phyloP scores from a whole-genome alignment of 2,888 invertebrate species.

The Megastigmus dorsalis region DNA sequence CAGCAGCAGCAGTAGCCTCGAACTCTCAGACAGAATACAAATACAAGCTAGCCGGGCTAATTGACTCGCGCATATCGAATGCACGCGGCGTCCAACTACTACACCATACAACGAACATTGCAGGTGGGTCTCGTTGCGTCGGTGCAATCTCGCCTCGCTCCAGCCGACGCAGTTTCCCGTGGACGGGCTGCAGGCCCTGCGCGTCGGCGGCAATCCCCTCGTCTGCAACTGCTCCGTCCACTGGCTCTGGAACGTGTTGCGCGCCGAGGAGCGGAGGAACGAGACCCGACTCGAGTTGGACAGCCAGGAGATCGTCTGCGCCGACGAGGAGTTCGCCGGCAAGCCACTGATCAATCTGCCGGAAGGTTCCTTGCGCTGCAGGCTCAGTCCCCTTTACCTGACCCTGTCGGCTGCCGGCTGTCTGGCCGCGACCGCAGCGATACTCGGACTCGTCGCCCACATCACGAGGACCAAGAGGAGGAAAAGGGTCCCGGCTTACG shows the following conservation, averaged over 20 bases:
- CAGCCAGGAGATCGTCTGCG: slow-evolving; percentile 68
- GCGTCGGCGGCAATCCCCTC: slow-evolving; percentile 88
- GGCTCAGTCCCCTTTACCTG: slow-evolving; percentile 69
- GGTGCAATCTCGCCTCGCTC: slow-evolving; percentile 84
- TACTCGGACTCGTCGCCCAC: slow-evolving; percentile 70
- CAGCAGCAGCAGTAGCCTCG: too few relatives aligned
- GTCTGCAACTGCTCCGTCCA: slow-evolving; percentile 90
- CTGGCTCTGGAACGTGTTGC: slow-evolving; percentile 88
- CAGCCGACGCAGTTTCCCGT: slow-evolving; percentile 89
- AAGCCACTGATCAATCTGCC: slow-evolving; percentile 68
- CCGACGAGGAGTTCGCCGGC: slow-evolving; percentile 70
- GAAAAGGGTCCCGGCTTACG: slow-evolving; percentile 65
- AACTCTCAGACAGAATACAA: too few relatives aligned
- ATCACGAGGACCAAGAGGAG: slow-evolving; percentile 67
- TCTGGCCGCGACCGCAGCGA: slow-evolving; percentile 66
- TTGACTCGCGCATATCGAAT: too few relatives aligned
- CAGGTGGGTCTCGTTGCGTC: slow-evolving; percentile 82
- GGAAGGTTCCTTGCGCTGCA: slow-evolving; percentile 69
- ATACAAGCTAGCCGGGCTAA: too few relatives aligned
- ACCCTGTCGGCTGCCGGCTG: slow-evolving; percentile 72
- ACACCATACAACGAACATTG: too few relatives aligned
- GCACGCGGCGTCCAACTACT: too few relatives aligned
- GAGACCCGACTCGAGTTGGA: slow-evolving; percentile 71
- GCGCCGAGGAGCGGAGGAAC: slow-evolving; percentile 71
- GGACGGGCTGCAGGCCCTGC: slow-evolving; percentile 84